Percentiles rank a stretch among this genome's conserved stretches.
Evolutionary conservation across 1,140 invertebrate genomes (phyloP).

Genomic region (Paraescarpia echinospica): DNA sequence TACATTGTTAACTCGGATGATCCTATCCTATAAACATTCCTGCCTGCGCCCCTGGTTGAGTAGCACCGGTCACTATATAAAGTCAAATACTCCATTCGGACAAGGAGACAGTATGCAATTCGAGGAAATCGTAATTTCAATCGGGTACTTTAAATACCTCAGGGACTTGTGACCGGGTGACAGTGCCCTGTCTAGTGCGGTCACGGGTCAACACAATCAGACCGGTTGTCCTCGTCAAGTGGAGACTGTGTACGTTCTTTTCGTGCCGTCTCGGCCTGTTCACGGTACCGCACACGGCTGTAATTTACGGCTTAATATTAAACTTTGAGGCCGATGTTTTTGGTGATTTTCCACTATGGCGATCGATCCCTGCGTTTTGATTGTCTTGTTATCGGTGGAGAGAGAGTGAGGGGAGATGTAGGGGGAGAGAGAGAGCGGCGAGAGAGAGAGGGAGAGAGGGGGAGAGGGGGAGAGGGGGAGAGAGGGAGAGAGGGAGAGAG

Average conservation of each 20-base stretch:
- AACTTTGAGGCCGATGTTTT: no score
- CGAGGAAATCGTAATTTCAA: neutral
- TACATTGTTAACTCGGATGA: neutral
- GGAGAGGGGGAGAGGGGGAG: no score
- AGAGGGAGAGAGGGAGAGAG: no score
- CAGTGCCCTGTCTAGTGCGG: neutral
- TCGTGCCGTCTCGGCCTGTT: neutral
- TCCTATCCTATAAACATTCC: neutral
- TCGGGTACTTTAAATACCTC: neutral
- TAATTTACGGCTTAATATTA: neutral
- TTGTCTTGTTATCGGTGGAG: no score
- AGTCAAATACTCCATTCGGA: neutral
- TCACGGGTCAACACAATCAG: neutral
- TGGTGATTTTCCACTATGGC: no score
- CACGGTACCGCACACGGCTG: neutral
- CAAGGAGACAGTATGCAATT: neutral
- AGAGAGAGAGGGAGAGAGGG: no score
- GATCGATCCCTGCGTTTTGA: no score
- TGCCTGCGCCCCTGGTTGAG: neutral
- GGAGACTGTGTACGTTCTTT: neutral
- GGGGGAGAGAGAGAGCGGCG: no score
- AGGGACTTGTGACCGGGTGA: neutral
- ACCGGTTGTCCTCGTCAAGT: neutral
- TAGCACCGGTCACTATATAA: neutral
- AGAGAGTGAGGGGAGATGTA: no score